These are phyloP conservation scores for Grallaria varia DNA, from an alignment of 2,113 vertebrate species.

Conservation along the genomic window DNA sequence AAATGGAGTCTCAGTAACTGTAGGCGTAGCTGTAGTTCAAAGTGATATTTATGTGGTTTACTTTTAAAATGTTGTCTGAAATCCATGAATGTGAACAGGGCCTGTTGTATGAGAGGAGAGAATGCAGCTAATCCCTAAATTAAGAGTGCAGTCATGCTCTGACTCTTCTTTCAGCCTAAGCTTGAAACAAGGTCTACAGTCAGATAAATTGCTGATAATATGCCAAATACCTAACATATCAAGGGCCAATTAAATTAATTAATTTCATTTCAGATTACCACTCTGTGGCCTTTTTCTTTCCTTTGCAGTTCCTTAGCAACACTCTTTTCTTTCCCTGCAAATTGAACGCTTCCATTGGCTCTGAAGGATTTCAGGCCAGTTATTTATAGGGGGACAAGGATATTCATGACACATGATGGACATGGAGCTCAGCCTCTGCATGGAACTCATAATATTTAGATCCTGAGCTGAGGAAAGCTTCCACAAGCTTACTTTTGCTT, in stretches of 20 bases:
- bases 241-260: constrained; percentile 45
- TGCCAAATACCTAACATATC: constrained; percentile 16
- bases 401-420: constrained; percentile 17
- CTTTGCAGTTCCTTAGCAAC: constrained; percentile 58
- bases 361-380: not conserved
- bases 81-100: not conserved
- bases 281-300: constrained; percentile 1
- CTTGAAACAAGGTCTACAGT: constrained; percentile 7
- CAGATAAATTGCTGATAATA: not conserved
- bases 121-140: constrained; percentile 6
- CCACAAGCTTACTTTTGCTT: not conserved
- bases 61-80: not conserved
- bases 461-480: not conserved
- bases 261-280: constrained; percentile 13
- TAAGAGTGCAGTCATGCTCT: not conserved
- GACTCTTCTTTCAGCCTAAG: not conserved
- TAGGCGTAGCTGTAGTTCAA: not conserved
- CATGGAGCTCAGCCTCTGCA: not conserved
- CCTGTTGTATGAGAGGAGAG: not conserved
- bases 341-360: constrained; percentile 30
- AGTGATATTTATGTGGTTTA: not conserved
- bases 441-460: not conserved
- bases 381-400: constrained; percentile 19
- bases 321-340: constrained; percentile 5
- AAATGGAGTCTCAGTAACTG: not conserved